A percentile compares a stretch with the other conserved stretches of the same genome.
These are phyloP conservation scores for Girardinus metallicus DNA, from an alignment of 2,797 vertebrate genomes.

Conservation along the genomic window DNA sequence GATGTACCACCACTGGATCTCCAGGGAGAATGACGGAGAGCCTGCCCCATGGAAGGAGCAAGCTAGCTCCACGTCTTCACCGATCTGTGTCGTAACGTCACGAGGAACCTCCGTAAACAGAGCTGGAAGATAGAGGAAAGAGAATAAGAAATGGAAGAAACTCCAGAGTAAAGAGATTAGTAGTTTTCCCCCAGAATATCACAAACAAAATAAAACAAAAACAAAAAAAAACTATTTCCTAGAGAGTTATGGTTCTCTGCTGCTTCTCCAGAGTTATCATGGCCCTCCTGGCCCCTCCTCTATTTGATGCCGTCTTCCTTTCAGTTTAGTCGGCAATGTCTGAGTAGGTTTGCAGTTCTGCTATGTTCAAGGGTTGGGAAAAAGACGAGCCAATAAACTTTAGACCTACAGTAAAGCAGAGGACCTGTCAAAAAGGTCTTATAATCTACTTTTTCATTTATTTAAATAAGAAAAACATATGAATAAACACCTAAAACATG, in stretches of 20 bases:
- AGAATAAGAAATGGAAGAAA: neutral
- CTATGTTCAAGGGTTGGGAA: neutral
- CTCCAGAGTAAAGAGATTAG: neutral
- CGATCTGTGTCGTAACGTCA: slow-evolving; percentile 87
- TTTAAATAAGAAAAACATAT: neutral
- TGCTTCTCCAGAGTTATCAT: neutral
- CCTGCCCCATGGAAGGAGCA: slow-evolving; percentile 94
- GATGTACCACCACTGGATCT: slow-evolving; percentile 99
- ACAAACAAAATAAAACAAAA: neutral
- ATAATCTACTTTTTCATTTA: neutral
- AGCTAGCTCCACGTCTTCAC: slow-evolving; percentile 95
- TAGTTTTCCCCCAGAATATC: neutral
- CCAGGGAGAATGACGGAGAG: slow-evolving; percentile 91
- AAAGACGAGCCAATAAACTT: neutral
- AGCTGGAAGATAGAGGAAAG: slow-evolving; percentile 74
- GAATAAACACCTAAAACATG: neutral
- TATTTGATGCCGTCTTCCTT: neutral
- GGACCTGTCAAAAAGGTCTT: neutral
- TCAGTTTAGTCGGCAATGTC: too few relatives aligned
- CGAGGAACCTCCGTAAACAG: slow-evolving; percentile 94
- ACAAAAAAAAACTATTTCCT: neutral
- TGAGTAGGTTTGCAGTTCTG: neutral
- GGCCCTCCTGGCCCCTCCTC: neutral
- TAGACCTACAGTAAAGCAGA: neutral
- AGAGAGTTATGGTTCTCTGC: neutral